Percentiles rank a stretch among this genome's conserved stretches.
Evolutionary conservation across 2,113 vertebrate genomes (phyloP).

Genomic region (Upupa epops): DNA sequence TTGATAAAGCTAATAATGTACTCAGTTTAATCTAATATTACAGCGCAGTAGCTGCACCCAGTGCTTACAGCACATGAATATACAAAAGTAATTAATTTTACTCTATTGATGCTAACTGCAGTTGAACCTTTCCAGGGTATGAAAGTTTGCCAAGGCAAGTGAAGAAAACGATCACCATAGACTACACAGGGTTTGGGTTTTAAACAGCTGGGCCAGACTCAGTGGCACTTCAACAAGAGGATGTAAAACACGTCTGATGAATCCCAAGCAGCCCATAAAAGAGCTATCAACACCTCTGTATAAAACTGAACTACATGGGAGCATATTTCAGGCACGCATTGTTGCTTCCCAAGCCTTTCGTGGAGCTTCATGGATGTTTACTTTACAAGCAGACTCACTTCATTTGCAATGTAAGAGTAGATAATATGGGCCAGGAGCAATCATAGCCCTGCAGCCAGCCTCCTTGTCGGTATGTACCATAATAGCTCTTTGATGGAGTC

Average conservation of each 20-base stretch:
- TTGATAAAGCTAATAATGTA: constrained; percentile 62
- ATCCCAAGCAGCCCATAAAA: background rate
- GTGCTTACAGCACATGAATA: constrained; percentile 42
- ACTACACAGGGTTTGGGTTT: background rate
- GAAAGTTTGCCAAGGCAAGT: background rate
- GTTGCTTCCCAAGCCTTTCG: background rate
- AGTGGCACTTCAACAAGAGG: background rate
- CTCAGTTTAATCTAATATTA: constrained; percentile 60
- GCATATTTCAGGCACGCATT: background rate
- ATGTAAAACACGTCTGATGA: background rate
- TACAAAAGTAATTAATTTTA: constrained; percentile 56
- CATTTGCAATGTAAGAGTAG: background rate
- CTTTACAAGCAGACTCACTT: background rate
- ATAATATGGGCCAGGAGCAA: background rate
- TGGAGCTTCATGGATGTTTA: background rate
- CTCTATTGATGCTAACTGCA: constrained; percentile 2
- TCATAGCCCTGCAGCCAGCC: background rate
- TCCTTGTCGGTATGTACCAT: background rate
- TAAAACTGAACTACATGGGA: background rate
- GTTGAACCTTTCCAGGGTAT: constrained; percentile 23
- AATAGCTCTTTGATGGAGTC: background rate
- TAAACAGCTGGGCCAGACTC: background rate
- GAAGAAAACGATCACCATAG: background rate
- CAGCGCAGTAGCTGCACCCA: constrained; percentile 33
- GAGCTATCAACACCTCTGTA: background rate